Conservation (phyloP, 2,797 vertebrate genomes). For the Hozukius guyotensis region DNA sequence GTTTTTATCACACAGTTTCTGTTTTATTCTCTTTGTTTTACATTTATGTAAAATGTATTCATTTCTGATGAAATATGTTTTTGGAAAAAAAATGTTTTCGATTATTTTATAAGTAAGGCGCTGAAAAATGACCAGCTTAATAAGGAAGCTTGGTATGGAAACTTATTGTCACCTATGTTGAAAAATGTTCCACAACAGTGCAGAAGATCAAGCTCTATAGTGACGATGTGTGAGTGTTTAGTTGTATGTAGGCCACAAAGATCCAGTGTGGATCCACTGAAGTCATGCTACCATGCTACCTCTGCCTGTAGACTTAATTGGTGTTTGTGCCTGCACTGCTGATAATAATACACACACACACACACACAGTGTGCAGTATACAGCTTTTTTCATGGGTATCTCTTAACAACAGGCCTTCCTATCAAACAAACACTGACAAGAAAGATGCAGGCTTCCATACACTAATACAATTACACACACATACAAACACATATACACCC, state of each 20-base stretch:
- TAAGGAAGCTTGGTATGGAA: not conserved
- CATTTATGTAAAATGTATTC: not conserved
- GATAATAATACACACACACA: not conserved
- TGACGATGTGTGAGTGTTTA: not conserved
- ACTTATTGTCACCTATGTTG: too few species aligned
- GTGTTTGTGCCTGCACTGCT: constrained; percentile 26
- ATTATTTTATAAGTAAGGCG: not conserved
- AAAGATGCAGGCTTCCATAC: not conserved
- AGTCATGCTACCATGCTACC: not conserved
- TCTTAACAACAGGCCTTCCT: not conserved
- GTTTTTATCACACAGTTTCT: too few species aligned
- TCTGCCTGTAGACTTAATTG: constrained; percentile 44
- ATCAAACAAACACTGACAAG: not conserved
- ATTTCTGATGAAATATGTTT: not conserved
- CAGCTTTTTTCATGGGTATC: not conserved
- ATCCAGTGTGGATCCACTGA: constrained; percentile 15
- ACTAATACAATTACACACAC: not conserved
- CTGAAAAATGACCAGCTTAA: not conserved
- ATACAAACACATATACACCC: too few species aligned
- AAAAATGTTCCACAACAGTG: too few species aligned
- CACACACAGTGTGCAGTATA: too few species aligned
- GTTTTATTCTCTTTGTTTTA: not conserved
- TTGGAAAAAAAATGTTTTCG: not conserved
- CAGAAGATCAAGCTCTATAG: too few species aligned
- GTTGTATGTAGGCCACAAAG: not conserved